Base-by-base conservation (phyloP, 1,140 invertebrate genomes). In the Plectrocnemia conspersa region DNA sequence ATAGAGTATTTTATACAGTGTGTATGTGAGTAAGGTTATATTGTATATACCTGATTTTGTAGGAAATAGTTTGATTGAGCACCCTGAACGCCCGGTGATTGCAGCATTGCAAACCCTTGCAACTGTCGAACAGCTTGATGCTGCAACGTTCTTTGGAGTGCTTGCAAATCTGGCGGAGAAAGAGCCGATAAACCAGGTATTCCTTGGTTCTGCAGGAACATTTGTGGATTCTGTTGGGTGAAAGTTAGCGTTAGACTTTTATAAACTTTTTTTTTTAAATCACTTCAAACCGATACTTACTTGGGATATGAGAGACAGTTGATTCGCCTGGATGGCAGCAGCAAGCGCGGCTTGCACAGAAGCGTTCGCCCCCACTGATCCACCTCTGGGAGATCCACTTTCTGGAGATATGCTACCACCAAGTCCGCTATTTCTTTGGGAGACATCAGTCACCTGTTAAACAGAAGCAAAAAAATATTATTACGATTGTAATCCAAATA, bases 31-130 rank as follows among this genome's bases (percentile, higher is more conserved):
- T n/a, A n/a, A n/a, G n/a, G n/a, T n/a, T n/a, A n/a, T n/a, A n/a
- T 29, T 7, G 19, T 10, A 27, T 15, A 66, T 68, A 88, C 85
- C 81, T 89, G 87, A 76, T 88, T 89, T 66, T 89, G 87, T 13
- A 91, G 72, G 66, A 90, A 84, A 57, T 89, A 84, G 68, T 87
- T 85, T 15, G 83, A 77, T 60, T 85, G 84, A 6, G 69, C 69
- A 46, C 72, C 70, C 11, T 70, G 73, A 3, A 50, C 47, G 2
- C 47, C 35, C 6, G 71, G 72, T 52, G 79, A 76, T 58, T 83
- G 84, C 61, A 88, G 78, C 69, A 89, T 79, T 1, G 86, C 80
- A 42, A 88, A 78, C 61, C 88, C 86, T 63, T 89, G 86, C 23
- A 88, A 67, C 40, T 80, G 79, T 48, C 81, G 79, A 35, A 82